Base-by-base conservation (phyloP, 2,888 invertebrate species). In the Muschampia plurimacula region DNA sequence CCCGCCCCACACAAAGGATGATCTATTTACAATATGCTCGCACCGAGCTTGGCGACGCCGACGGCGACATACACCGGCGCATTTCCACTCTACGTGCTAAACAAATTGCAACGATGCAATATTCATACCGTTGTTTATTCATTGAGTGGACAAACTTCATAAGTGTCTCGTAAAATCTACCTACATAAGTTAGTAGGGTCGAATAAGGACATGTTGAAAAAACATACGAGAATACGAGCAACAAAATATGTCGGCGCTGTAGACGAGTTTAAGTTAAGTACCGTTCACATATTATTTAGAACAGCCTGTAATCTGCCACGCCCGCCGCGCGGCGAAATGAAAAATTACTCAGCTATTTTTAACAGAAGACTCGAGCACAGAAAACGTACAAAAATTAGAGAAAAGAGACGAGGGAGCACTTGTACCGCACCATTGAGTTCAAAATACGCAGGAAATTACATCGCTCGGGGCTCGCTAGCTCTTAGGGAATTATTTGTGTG, bases 351-450 rank as follows among this genome's bases (percentile, higher is more conserved):
- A 82, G 91, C 89, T 93, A 93, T 93, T 93, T 93, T 92, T 91
- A 93, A 92, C 91, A 89, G 89, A 88, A 91, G 86, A 88, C 87
- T 86, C 86, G 89, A 87, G 91, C 89, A 88, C 87, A 90, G 91
- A 92, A 92, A 92, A 91, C 93, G 92, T 93, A 92, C 91, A 92
- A 93, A 93, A 93, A 93, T 92, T 92, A 91, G 92, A 91, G 90
- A 90, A 91, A 92, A 89, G 91, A 91, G 89, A 89, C 86, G 89
- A 89, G 92, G 89, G 92, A 89, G 88, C 91, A 92, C 92, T 93
- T 93, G 92, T 91, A 84, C 88, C 92, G 93, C 93, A 86, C 92
- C 93, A 93, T 94, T 93, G 92, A 92, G 92, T 91, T 93, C 92
- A 91, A 93, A 93, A 93, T 90, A 90, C 89, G 91, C 91, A 90